Percentiles rank a stretch among this genome's conserved stretches.
phyloP scores from a whole-genome alignment of 2,113 vertebrate species.

The Protomyctophum bolini region DNA sequence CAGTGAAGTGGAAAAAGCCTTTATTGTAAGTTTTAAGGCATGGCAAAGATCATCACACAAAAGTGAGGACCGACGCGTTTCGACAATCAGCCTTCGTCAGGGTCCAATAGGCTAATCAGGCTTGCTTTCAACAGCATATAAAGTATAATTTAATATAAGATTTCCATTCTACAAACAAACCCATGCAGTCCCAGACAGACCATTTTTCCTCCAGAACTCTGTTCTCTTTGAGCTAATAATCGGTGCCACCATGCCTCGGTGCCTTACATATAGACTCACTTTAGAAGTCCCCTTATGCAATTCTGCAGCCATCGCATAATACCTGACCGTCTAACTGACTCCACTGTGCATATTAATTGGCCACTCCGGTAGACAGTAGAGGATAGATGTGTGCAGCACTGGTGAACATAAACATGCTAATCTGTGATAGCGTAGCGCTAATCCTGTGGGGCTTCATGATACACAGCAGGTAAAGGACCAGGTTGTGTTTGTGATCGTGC shows the following conservation, averaged over 20 bases:
- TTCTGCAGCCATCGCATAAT: not conserved
- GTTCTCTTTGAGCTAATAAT: not conserved
- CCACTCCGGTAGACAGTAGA: conserved; percentile 22
- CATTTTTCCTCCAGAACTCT: not conserved
- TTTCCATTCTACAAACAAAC: not conserved
- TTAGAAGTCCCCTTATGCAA: not conserved
- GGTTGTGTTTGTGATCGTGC: conserved; percentile 59
- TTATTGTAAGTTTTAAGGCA: too few species aligned
- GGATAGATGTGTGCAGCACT: conserved; percentile 19
- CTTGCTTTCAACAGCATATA: too few species aligned
- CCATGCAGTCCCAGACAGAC: not conserved
- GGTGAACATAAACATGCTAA: conserved; percentile 29
- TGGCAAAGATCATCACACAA: too few species aligned
- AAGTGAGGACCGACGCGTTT: too few species aligned
- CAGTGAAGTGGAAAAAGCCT: too few species aligned
- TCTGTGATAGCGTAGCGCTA: conserved; percentile 28
- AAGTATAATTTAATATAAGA: too few species aligned
- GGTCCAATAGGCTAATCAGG: too few species aligned
- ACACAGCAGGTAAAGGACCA: conserved; percentile 62
- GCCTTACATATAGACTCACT: not conserved
- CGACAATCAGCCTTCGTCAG: too few species aligned
- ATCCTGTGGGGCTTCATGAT: conserved; percentile 57
- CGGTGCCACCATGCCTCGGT: not conserved
- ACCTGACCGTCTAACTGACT: conserved; percentile 1
- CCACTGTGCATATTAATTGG: conserved; percentile 21